Evolutionary conservation across 1,140 invertebrate genomes (phyloP).

Genomic region (Dolichoris vasculosae): DNA sequence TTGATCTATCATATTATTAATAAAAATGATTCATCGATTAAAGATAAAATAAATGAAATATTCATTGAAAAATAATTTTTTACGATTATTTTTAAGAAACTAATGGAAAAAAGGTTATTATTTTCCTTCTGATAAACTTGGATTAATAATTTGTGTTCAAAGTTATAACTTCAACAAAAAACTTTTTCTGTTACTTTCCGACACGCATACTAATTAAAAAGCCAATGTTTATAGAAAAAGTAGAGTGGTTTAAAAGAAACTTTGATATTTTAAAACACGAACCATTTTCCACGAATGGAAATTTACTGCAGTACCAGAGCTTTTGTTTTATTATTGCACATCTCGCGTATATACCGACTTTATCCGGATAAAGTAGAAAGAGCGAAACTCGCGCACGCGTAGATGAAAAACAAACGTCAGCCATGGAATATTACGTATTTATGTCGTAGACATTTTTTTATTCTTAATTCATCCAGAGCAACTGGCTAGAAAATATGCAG

Average conservation of each 20-base stretch:
- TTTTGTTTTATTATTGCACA: constrained; percentile 40
- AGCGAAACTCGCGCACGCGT: neutral
- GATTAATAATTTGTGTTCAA: neutral
- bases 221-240: neutral
- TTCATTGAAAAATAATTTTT: no score
- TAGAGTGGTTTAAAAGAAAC: neutral
- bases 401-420: neutral
- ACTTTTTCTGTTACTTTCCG: neutral
- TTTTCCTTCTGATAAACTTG: neutral
- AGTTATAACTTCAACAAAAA: neutral
- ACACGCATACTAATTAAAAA: neutral
- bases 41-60: no score
- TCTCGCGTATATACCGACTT: neutral
- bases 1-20: no score
- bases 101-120: no score
- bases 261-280: constrained; percentile 18
- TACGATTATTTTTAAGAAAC: no score
- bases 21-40: no score
- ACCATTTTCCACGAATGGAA: neutral
- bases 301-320: constrained; percentile 5
- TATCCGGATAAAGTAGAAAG: constrained; percentile 7
- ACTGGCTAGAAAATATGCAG: neutral
- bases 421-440: neutral
- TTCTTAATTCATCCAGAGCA: neutral
- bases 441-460: constrained; percentile 2